phyloP scores from a whole-genome alignment of 2,888 invertebrate species.

The Anticlea derivata region DNA sequence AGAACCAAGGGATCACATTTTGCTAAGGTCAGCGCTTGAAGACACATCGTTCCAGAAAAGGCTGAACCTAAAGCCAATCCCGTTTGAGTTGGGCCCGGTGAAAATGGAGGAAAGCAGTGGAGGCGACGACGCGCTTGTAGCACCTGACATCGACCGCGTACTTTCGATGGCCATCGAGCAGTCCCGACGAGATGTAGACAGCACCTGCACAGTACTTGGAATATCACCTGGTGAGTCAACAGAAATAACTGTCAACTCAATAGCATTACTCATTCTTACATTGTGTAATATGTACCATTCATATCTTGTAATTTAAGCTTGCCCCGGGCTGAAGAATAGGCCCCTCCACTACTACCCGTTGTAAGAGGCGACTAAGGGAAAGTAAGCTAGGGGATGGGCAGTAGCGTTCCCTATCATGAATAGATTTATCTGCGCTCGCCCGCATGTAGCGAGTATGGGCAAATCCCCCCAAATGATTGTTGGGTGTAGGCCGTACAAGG shows the following conservation, averaged over 20 bases:
- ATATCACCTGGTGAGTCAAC: slow-evolving; percentile 92
- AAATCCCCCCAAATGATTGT: too few species aligned
- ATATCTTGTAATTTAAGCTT: slow-evolving; percentile 37
- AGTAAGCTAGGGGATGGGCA: too few species aligned
- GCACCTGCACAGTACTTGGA: slow-evolving; percentile 92
- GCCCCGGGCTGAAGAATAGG: too few species aligned
- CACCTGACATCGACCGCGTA: slow-evolving; percentile 92
- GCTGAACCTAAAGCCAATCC: slow-evolving; percentile 91
- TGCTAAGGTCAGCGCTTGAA: slow-evolving; percentile 91
- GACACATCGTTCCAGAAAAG: slow-evolving; percentile 94
- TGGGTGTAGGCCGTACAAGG: too few species aligned
- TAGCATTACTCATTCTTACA: slow-evolving; percentile 39
- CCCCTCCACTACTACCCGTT: too few species aligned
- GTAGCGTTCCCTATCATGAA: too few species aligned
- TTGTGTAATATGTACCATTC: slow-evolving; percentile 30
- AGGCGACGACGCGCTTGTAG: slow-evolving; percentile 83
- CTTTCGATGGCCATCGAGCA: slow-evolving; percentile 94
- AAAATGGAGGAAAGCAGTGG: slow-evolving; percentile 88
- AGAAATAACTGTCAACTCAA: slow-evolving; percentile 12
- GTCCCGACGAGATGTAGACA: slow-evolving; percentile 92
- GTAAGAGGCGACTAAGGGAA: too few species aligned
- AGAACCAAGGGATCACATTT: slow-evolving; percentile 87
- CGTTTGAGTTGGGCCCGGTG: slow-evolving; percentile 85
- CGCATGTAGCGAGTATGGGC: too few species aligned
- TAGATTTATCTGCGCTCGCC: too few species aligned